Evolutionary conservation across 2,797 vertebrate species (phyloP).

Genomic region (Netta rufina): DNA sequence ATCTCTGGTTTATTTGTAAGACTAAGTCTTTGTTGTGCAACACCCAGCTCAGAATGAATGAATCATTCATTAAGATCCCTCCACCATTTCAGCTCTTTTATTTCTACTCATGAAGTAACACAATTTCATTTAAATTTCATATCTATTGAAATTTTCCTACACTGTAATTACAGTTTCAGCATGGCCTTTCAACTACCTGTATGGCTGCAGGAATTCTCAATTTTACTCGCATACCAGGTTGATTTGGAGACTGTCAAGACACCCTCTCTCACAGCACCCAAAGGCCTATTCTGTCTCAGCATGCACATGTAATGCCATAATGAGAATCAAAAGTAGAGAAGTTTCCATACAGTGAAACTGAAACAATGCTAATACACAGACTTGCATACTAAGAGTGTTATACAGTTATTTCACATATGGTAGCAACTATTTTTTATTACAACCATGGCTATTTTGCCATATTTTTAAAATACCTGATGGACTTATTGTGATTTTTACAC

Average conservation of each 20-base stretch:
- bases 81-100: not conserved
- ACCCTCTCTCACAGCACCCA: not conserved
- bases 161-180: not conserved
- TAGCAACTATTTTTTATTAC: conserved; percentile 34
- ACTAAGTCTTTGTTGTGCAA: not conserved
- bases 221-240: not conserved
- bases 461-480: not conserved
- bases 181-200: not conserved
- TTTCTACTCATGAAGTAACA: not conserved
- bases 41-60: not conserved
- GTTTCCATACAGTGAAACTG: not conserved
- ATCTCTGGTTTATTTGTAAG: not conserved
- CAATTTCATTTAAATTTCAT: not conserved
- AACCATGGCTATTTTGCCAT: not conserved
- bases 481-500: not conserved
- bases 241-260: conserved; percentile 9
- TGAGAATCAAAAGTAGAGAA: conserved; percentile 2
- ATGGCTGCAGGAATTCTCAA: not conserved
- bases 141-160: not conserved
- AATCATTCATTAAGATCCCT: not conserved
- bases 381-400: not conserved
- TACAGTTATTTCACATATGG: conserved; percentile 12
- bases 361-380: not conserved
- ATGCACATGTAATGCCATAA: not conserved
- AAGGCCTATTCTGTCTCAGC: not conserved